Evolutionary conservation across 2,113 vertebrate genomes (phyloP), one percentile per base, ranked within the genome.

Genomic region (Poecilia latipinna): DNA sequence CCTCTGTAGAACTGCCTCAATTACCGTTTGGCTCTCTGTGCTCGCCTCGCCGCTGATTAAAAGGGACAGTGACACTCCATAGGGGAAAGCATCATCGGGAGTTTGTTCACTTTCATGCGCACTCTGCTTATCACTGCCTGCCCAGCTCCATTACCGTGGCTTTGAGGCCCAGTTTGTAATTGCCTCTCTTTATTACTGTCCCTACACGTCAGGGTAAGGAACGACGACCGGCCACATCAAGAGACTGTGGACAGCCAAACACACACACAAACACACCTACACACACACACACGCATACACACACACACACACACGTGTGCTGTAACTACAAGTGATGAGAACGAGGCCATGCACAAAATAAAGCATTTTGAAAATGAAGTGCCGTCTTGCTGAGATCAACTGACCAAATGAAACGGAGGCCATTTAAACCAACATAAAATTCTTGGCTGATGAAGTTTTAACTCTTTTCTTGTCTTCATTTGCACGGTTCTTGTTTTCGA

Each of bases 41-140:
- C 90, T 89, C 84, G 90, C 86, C 83, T 86, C 70, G 72, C 68
- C 72, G 84, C 90, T 92, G 92, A 94, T 93, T 92, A 93, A 91
- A 92, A 81, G 84, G 87, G 91, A 89, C 89, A 87, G 75, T 80
- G 87, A 68, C 19, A 70, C 79, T 86, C 89, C 79, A 67, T 79
- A 72, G 88, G 88, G 51, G 88, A 86, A 85, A 83, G 78, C 84
- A 72, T 71, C 86, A 77, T 83, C 83, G 72, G 78, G 87, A 91
- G 87, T 92, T 93, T 90, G 85, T 91, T 92, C 90, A 84, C 92
- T 92, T 86, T 89, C 88, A 89, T 88, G 83, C 85, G 66, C 86
- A 85, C 88, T 82, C 82, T 77, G 88, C 91, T 92, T 93, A 92
- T 93, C 91, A 71, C 85, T 68, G 85, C 82, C 87, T 89, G 87